phyloP scores from a whole-genome alignment of 2,113 vertebrate genomes.

The Oryzias curvinotus region DNA sequence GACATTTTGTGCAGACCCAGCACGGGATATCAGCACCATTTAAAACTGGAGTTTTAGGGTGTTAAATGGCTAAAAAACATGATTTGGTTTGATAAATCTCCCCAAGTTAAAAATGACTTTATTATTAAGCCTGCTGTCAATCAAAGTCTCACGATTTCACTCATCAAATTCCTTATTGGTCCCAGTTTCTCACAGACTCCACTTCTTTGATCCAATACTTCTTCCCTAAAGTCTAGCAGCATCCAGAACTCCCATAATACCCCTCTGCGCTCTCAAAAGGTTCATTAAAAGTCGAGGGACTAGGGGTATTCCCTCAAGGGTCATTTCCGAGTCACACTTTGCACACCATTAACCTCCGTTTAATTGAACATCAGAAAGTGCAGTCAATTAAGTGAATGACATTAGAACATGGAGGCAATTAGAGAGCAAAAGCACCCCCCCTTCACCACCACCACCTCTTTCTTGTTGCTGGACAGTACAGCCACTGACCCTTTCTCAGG shows the following conservation, averaged over 20 bases:
- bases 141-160: conserved; percentile 3
- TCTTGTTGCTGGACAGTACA: conserved; percentile 20
- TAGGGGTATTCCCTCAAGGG: conserved; percentile 33
- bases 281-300: conserved; percentile 36
- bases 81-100: no score
- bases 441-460: no score
- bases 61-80: no score
- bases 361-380: conserved; percentile 61
- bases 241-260: conserved; percentile 17
- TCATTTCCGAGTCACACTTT: conserved; percentile 34
- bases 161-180: neutral
- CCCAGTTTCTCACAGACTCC: conserved; percentile 4
- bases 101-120: neutral
- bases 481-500: conserved; percentile 35
- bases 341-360: conserved; percentile 47
- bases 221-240: conserved; percentile 8
- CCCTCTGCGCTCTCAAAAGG: conserved; percentile 16
- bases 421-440: conserved; percentile 29
- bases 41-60: no score
- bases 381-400: conserved; percentile 69
- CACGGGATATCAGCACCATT: no score
- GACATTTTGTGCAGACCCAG: no score
- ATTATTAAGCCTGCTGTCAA: conserved; percentile 15
- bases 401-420: conserved; percentile 35
- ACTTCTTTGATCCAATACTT: conserved; percentile 1